phyloP scores from a whole-genome alignment of 2,797 vertebrate genomes.

The Netta rufina region DNA sequence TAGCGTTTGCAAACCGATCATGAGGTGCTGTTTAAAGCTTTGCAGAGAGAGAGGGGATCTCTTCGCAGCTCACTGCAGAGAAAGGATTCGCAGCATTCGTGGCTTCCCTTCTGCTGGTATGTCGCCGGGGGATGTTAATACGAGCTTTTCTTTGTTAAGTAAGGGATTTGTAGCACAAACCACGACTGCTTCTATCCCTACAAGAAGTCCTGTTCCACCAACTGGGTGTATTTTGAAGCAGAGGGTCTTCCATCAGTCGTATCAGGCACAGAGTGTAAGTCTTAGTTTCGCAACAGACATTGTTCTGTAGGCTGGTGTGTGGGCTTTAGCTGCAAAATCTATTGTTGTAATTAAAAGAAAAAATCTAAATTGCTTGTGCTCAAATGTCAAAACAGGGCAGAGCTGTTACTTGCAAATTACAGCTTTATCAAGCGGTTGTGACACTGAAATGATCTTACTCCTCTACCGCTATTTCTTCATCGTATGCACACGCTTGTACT shows the following conservation, averaged over 20 bases:
- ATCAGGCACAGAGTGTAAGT: neutral
- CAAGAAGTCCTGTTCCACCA: neutral
- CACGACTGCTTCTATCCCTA: conserved; percentile 17
- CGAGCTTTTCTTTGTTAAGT: conserved; percentile 56
- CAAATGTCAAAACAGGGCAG: neutral
- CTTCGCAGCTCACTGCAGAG: neutral
- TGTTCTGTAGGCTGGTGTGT: neutral
- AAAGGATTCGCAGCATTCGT: neutral
- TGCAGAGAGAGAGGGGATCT: neutral
- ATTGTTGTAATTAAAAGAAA: neutral
- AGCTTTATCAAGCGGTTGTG: neutral
- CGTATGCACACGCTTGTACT: neutral
- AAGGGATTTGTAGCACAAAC: conserved; percentile 43
- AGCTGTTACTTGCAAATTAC: neutral
- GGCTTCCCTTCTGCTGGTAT: neutral
- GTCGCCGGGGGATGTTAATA: conserved; percentile 45
- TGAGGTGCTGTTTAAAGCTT: conserved; percentile 11
- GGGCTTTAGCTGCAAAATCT: neutral
- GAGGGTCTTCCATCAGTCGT: conserved; percentile 2
- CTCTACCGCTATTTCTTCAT: neutral
- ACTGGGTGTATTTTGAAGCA: conserved; percentile 4
- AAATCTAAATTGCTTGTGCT: neutral
- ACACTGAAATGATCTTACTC: neutral
- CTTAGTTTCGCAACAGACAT: neutral
- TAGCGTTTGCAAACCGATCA: conserved; percentile 6